Evolutionary conservation across 2,888 invertebrate species (phyloP).

Genomic region (Chloroclysta siterata): DNA sequence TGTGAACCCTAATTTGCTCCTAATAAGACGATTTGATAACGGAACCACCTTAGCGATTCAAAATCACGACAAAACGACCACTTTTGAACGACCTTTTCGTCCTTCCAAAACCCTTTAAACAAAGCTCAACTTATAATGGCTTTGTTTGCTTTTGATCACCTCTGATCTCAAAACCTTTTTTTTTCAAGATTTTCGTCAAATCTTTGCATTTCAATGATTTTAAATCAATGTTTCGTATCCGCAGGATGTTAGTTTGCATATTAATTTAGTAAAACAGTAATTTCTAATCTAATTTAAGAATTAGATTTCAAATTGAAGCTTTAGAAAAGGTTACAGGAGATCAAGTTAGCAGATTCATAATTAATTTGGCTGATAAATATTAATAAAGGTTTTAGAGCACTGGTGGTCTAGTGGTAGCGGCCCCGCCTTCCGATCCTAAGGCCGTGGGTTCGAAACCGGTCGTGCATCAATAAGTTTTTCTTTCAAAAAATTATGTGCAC

Average conservation of each 20-base stretch:
- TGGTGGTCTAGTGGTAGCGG: no score
- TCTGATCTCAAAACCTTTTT: constrained; percentile 24
- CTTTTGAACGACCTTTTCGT: constrained; percentile 16
- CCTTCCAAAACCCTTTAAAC: neutral
- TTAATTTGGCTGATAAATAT: neutral
- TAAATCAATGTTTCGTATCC: constrained; percentile 23
- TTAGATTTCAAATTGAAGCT: constrained; percentile 24
- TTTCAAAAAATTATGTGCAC: no score
- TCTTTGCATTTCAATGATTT: constrained; percentile 26
- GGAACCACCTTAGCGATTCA: constrained; percentile 45
- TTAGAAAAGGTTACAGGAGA: neutral
- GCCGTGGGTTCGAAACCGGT: no score
- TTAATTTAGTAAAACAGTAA: constrained; percentile 35
- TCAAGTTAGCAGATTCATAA: constrained; percentile 2
- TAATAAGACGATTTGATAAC: constrained; percentile 53
- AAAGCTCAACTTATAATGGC: constrained; percentile 24
- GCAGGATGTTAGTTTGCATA: constrained; percentile 40
- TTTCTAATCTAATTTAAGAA: constrained; percentile 28
- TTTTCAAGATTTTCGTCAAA: constrained; percentile 23
- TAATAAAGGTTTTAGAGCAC: no score
- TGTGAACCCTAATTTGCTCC: constrained; percentile 17
- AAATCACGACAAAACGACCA: constrained; percentile 28
- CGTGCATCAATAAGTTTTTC: no score
- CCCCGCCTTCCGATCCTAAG: no score
- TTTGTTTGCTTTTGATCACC: constrained; percentile 5